Evolutionary conservation across 2,888 invertebrate genomes (phyloP).

Genomic region (Amiota communis): DNA sequence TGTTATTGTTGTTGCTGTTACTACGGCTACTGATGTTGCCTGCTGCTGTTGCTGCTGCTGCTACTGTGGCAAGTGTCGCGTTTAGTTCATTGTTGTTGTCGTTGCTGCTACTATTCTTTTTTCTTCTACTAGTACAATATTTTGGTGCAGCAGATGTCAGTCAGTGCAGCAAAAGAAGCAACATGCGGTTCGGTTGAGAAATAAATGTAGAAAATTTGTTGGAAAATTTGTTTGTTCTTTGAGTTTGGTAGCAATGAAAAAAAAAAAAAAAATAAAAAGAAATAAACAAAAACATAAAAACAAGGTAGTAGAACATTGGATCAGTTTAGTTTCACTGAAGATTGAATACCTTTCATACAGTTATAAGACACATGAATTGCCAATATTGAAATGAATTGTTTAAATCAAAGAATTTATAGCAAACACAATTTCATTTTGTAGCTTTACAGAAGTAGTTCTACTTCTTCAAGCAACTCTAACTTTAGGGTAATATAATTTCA

Average conservation of each 20-base stretch:
- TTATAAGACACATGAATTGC: no score
- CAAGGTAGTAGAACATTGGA: background rate
- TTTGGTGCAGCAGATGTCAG: constrained; percentile 5
- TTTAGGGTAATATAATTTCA: no score
- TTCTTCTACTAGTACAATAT: background rate
- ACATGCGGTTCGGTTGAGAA: background rate
- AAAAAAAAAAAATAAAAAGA: no score
- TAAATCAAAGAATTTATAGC: no score
- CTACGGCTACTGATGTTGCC: background rate
- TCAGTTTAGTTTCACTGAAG: background rate
- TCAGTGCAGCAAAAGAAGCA: background rate
- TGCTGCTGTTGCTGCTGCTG: background rate
- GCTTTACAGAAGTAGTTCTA: no score
- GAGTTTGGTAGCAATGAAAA: no score
- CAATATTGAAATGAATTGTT: no score
- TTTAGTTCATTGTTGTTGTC: background rate
- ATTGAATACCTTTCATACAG: background rate
- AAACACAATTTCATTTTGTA: no score
- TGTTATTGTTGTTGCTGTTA: constrained; percentile 8
- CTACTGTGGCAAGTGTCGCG: constrained; percentile 13
- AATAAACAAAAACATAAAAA: background rate
- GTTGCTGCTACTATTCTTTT: background rate
- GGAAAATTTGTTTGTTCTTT: constrained; percentile 4
- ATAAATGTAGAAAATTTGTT: constrained; percentile 15
- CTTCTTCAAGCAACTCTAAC: no score